Conservation (phyloP, 2,797 vertebrate genomes). For the Epinephelus coioides region DNA sequence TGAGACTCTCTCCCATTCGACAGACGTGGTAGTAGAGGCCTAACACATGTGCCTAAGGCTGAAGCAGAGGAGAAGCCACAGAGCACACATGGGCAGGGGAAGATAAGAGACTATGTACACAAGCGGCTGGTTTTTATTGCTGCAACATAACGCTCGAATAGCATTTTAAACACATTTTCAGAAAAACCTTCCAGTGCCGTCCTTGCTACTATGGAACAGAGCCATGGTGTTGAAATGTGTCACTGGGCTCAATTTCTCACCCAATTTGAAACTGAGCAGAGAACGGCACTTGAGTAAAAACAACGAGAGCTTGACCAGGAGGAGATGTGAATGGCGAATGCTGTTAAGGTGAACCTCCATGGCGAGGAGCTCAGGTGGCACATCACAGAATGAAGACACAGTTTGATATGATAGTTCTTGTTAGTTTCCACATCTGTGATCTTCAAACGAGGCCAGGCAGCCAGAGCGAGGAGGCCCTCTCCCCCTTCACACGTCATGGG, state of each 20-base stretch:
- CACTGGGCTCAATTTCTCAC: constrained; percentile 73
- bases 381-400: constrained; percentile 40
- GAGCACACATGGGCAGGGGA: constrained; percentile 74
- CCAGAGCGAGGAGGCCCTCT: constrained; percentile 43
- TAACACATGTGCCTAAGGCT: constrained; percentile 72
- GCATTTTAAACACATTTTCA: constrained; percentile 77
- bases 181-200: constrained; percentile 61
- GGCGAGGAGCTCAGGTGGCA: constrained; percentile 15
- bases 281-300: constrained; percentile 38
- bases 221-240: constrained; percentile 66
- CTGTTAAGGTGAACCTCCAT: constrained; percentile 21
- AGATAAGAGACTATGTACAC: constrained; percentile 84
- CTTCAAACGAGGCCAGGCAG: constrained; percentile 55
- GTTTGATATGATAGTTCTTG: constrained; percentile 44
- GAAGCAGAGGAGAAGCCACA: constrained; percentile 72
- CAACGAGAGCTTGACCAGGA: constrained; percentile 50
- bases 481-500: constrained; percentile 50
- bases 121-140: constrained; percentile 81
- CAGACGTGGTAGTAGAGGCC: constrained; percentile 50
- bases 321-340: constrained; percentile 25
- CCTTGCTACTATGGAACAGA: constrained; percentile 58
- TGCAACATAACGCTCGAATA: constrained; percentile 74
- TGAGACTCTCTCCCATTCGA: constrained; percentile 52
- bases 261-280: constrained; percentile 56
- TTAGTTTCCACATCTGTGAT: constrained; percentile 56